Conservation (phyloP, 2,888 invertebrate genomes). For the Disparrhopalites patrizii region DNA sequence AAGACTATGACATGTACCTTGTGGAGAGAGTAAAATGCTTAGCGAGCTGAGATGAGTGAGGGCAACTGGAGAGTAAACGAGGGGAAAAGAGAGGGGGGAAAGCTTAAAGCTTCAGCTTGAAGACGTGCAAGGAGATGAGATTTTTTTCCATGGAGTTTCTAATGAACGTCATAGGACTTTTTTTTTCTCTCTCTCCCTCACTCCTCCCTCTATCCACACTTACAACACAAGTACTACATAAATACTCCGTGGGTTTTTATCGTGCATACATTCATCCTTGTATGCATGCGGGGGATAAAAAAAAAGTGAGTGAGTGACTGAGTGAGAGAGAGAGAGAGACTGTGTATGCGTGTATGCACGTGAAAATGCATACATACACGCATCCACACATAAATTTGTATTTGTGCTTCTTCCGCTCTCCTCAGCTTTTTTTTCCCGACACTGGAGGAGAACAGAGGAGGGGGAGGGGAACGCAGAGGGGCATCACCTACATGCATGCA, state of each 20-base stretch:
- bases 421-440: neutral
- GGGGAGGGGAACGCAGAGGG: neutral
- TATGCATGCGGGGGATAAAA: no score
- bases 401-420: slow-evolving; percentile 22
- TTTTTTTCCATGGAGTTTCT: slow-evolving; percentile 22
- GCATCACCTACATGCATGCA: neutral
- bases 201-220: neutral
- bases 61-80: slow-evolving; percentile 31
- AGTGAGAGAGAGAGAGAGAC: neutral
- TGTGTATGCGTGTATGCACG: neutral
- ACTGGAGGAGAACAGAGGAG: neutral
- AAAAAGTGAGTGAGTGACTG: no score
- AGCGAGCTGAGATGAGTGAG: slow-evolving; percentile 26
- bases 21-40: slow-evolving; percentile 22
- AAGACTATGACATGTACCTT: slow-evolving; percentile 8
- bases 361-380: neutral
- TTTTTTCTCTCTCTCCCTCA: no score
- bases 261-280: no score
- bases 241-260: no score
- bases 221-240: no score
- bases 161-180: slow-evolving; percentile 27
- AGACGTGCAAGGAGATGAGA: slow-evolving; percentile 31
- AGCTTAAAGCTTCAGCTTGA: slow-evolving; percentile 25
- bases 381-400: slow-evolving; percentile 25
- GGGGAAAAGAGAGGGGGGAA: slow-evolving; percentile 23